Conservation (phyloP, 2,797 vertebrate genomes). For the Epinephelus coioides region DNA sequence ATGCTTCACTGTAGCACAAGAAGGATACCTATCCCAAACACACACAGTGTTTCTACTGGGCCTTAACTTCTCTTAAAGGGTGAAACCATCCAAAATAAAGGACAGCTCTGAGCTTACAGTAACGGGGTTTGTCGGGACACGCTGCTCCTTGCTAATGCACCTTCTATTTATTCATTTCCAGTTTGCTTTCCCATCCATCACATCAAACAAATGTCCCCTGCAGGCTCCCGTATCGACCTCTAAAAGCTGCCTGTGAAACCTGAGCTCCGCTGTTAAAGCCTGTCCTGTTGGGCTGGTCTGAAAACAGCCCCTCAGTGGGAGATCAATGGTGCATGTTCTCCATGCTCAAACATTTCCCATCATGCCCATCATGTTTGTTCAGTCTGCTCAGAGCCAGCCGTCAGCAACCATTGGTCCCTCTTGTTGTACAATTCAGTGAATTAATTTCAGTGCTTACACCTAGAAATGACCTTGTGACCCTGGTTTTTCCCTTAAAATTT, state of each 20-base stretch:
- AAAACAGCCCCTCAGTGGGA: constrained; percentile 31
- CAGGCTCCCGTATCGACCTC: constrained; percentile 74
- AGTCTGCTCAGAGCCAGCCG: constrained; percentile 19
- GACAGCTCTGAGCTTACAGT: constrained; percentile 24
- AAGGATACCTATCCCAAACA: not conserved
- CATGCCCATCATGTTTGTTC: constrained; percentile 40
- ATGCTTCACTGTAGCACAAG: too few species aligned
- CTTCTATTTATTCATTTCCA: constrained; percentile 72
- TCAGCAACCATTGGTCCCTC: not conserved
- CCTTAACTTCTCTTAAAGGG: not conserved
- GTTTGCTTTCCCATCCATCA: constrained; percentile 62
- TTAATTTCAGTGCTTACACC: constrained; percentile 4
- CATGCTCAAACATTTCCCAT: constrained; percentile 63
- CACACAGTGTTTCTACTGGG: too few species aligned
- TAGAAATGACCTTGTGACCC: too few species aligned
- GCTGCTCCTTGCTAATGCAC: constrained; percentile 49
- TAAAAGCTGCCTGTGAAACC: constrained; percentile 79
- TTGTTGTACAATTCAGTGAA: not conserved
- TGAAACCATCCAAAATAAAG: constrained; percentile 7
- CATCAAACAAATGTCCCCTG: constrained; percentile 69
- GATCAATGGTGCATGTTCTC: constrained; percentile 67
- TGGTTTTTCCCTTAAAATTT: too few species aligned
- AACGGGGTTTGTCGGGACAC: constrained; percentile 16
- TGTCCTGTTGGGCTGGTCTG: constrained; percentile 25
- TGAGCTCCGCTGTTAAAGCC: constrained; percentile 45